phyloP scores from a whole-genome alignment of 2,888 invertebrate species.

The Trileptium ribeirensis region DNA sequence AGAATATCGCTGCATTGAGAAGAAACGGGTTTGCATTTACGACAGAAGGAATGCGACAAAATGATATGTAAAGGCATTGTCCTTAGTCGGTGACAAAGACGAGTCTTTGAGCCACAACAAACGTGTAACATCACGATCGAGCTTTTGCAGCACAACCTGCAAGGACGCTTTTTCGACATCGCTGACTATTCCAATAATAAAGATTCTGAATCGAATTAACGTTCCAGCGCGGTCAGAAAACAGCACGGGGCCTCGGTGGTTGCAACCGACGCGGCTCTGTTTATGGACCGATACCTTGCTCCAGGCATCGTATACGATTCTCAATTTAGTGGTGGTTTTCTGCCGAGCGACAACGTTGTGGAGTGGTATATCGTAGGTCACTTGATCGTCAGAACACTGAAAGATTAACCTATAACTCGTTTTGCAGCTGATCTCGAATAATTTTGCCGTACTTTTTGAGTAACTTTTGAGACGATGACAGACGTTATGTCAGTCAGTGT shows the following conservation, averaged over 20 bases:
- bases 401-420: neutral
- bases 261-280: neutral
- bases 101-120: neutral
- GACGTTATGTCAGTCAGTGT: neutral
- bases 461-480: neutral
- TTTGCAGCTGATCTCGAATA: neutral
- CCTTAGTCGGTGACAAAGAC: neutral
- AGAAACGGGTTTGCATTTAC: too few species aligned
- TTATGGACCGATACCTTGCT: neutral
- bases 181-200: neutral
- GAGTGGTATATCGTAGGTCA: neutral
- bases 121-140: constrained; percentile 29
- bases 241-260: neutral
- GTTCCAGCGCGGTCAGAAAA: neutral
- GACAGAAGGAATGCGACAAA: too few species aligned
- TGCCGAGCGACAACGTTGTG: too few species aligned
- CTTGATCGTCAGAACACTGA: neutral
- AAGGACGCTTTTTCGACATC: constrained; percentile 41
- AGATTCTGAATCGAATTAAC: neutral
- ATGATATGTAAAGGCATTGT: neutral
- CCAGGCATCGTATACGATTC: too few species aligned
- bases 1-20: too few species aligned
- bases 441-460: neutral
- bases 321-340: too few species aligned
- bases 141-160: constrained; percentile 27